Evolutionary conservation across 2,797 vertebrate species (phyloP), one percentile per base, ranked within the genome.

Genomic region (Taeniopygia guttata): DNA sequence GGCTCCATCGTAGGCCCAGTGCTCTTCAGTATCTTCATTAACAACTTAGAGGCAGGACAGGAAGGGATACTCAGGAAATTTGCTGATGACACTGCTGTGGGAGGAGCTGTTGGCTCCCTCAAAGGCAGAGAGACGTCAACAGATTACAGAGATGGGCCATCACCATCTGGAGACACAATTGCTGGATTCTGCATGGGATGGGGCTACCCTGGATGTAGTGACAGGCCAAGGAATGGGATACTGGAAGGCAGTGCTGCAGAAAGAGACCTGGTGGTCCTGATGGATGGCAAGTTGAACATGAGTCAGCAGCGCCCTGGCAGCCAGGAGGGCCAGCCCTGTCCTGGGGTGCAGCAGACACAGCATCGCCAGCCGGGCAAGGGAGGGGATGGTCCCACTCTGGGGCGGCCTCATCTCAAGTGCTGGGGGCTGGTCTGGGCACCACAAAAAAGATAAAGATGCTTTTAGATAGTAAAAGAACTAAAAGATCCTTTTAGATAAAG

Each of bases 311-410:
- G 64, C 48, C 42, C 63, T 82, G 63, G 32, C 36, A 82, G 27
- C 13, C 63, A 51, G 27, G 11, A 63, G 49, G 16, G 30, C 16
- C 49, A 49, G 0, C 1, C 1, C 0, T 51, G 64, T 51, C 20
- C 17, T 76, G 25, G 6, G 29, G 7, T 0, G 5, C 16, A 40
- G 58, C 63, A 56, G 63, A 43, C 13, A 36, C 32, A 82, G 69
- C 62, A 68, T 43, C 0, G 0, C 14, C 70, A 69, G 49, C 51
- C 0, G 0, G 29, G 9, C 4, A 9, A 62, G 36, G 56, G 42
- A 49, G 13, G 16, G 23, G 11, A 30, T 56, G 69, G 43, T 45
- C 49, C 26, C 0, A 8, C 45, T 66, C 19, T 67, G 36, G 30
- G 13, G 2, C 1, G 0, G 27, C 70, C 56, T 25, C 27, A 25